Base-by-base conservation (phyloP, 2,888 invertebrate genomes). In the Cataglyphis altisquamis region DNA sequence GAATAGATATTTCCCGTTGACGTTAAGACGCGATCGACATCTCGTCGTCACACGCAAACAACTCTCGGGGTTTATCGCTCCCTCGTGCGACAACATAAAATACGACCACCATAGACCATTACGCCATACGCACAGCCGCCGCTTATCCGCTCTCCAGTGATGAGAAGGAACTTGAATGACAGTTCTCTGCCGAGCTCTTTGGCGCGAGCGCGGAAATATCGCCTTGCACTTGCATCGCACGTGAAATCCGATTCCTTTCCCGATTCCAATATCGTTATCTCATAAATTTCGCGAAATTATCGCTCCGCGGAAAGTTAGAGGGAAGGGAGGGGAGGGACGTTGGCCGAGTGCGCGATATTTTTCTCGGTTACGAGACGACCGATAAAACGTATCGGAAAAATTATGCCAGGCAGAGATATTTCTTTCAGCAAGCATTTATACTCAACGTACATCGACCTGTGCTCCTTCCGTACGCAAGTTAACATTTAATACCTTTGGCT, bases 101-200 rank as follows among this genome's bases (percentile, higher is more conserved):
- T 39, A 75, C 60, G 45, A 72, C 15, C 45, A 57, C 73, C 60
- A 73, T 63, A 64, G 72, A 52, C 70, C 62, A n/a, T 39, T n/a
- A 48, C 48, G 48, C 1, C 68, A 2, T 52, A 41, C 78, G 55
- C 25, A 55, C 25, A 55, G 57, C 73, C 62, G 48, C 75, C 84
- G 83, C 81, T 86, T 74, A 82, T 77, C 70, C 90, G 63, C 36
- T 52, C 73, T 84, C 80, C 66, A 84, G 84, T 80, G 82, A 68
- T 70, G 83, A 78, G 81, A 84, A 89, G 84, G 78, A 85, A 86
- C 86, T 86, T 84, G 86, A 90, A 88, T 73, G 81, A 82, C 48
- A 52, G 64, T 48, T 83, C 63, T 67, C 52, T 18, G 57, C 15
- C 25, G 72, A 48, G 41, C 18, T 29, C 25, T 29, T 29, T 18